phyloP scores from a whole-genome alignment of 2,113 vertebrate species.

The Ovibos moschatus region DNA sequence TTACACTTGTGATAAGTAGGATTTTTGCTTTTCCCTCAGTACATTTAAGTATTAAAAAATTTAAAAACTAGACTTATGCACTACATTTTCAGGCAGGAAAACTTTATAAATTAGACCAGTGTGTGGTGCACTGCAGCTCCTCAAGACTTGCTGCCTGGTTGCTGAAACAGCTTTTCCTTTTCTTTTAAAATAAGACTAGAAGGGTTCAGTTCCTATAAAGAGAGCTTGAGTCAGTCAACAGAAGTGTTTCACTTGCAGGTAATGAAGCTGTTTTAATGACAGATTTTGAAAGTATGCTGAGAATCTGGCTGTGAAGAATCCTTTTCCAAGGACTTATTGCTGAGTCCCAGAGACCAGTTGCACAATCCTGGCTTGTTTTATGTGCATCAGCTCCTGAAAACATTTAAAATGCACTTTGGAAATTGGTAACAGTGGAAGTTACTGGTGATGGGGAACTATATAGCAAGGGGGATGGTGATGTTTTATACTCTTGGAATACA shows the following conservation, averaged over 20 bases:
- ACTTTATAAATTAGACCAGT: not conserved
- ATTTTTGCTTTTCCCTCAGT: not conserved
- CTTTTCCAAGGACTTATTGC: not conserved
- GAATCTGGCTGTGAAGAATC: not conserved
- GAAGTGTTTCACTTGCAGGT: not conserved
- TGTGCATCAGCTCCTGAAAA: not conserved
- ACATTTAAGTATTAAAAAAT: not conserved
- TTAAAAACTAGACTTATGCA: not conserved
- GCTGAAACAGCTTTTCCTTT: not conserved
- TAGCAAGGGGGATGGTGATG: not conserved
- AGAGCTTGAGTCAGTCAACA: not conserved
- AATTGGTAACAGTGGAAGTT: not conserved
- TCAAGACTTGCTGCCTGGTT: not conserved
- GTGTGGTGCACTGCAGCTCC: not conserved
- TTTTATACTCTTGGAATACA: not conserved
- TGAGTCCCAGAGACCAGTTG: not conserved
- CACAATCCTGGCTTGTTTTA: not conserved
- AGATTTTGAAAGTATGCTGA: not conserved
- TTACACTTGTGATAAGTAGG: not conserved
- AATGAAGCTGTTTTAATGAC: conserved; percentile 8
- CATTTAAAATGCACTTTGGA: not conserved
- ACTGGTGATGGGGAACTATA: not conserved
- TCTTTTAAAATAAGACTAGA: not conserved
- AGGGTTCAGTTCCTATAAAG: not conserved
- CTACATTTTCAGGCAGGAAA: not conserved